Evolutionary conservation across 2,797 vertebrate species (phyloP).

Genomic region (Silurus aristotelis): DNA sequence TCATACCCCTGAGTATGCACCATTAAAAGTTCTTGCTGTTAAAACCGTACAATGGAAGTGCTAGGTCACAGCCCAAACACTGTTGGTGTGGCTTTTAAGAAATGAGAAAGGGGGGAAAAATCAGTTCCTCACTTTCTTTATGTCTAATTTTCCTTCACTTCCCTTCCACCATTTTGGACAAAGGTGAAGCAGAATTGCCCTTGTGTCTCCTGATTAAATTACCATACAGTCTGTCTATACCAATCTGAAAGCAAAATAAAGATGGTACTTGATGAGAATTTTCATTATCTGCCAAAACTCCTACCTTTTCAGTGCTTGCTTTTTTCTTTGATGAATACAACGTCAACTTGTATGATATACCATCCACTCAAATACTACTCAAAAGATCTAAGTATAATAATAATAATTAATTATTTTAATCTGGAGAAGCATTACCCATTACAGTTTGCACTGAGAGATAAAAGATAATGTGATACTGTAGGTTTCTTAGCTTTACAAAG

Average conservation of each 20-base stretch:
- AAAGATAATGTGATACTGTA: neutral
- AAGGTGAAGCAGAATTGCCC: neutral
- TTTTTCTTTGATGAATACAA: neutral
- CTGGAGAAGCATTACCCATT: neutral
- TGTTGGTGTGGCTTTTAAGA: conserved; percentile 62
- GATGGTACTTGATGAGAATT: neutral
- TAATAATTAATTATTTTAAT: neutral
- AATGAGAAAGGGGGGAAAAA: conserved; percentile 31
- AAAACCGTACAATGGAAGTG: conserved; percentile 65
- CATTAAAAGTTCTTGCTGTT: conserved; percentile 55
- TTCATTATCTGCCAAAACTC: neutral
- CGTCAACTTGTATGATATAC: conserved; percentile 11
- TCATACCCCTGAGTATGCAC: conserved; percentile 57
- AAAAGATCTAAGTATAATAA: conserved; percentile 11
- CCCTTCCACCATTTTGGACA: conserved; percentile 10
- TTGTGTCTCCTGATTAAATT: neutral
- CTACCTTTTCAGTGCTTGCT: neutral
- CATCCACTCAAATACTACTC: neutral
- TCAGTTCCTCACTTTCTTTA: conserved; percentile 16
- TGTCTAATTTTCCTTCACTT: conserved; percentile 5
- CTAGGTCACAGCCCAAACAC: conserved; percentile 63
- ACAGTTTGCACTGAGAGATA: neutral
- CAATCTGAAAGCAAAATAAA: neutral
- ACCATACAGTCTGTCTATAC: neutral
- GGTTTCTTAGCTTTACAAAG: neutral